A percentile compares a stretch with the other conserved stretches of the same genome.
Evolutionary conservation across 2,113 vertebrate genomes (phyloP).

Genomic region (Elaphurus davidianus): DNA sequence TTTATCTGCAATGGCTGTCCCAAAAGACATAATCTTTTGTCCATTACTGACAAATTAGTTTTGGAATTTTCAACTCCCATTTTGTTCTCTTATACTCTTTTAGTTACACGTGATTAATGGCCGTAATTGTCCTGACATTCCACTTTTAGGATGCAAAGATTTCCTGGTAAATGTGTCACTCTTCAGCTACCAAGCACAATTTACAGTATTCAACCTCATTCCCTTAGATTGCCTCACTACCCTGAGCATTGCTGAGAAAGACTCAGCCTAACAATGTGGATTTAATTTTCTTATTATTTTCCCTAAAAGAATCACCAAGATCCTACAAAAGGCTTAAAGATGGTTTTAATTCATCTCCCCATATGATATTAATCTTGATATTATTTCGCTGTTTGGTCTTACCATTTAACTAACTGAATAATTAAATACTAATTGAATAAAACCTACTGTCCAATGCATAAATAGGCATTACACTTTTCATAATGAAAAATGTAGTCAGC

Average conservation of each 20-base stretch:
- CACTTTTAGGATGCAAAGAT: not conserved
- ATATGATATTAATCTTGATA: not conserved
- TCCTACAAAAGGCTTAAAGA: not conserved
- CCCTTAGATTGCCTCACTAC: not conserved
- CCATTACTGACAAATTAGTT: not conserved
- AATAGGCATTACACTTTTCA: not conserved
- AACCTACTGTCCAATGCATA: not conserved
- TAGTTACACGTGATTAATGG: not conserved
- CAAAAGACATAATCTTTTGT: not conserved
- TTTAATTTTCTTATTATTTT: not conserved
- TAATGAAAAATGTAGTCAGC: not conserved
- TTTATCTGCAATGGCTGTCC: not conserved
- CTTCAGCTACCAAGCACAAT: not conserved
- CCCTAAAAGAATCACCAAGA: not conserved
- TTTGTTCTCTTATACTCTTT: not conserved
- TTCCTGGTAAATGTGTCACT: not conserved
- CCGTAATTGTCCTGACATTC: constrained; percentile 13
- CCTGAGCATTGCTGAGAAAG: not conserved
- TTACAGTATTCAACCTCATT: not conserved
- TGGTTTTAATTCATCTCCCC: not conserved
- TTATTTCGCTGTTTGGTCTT: not conserved
- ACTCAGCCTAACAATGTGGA: not conserved
- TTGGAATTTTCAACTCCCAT: not conserved
- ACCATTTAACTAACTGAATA: not conserved
- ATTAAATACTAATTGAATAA: not conserved